Conservation (phyloP, 1,140 invertebrate species). For the Danaus plexippus region DNA sequence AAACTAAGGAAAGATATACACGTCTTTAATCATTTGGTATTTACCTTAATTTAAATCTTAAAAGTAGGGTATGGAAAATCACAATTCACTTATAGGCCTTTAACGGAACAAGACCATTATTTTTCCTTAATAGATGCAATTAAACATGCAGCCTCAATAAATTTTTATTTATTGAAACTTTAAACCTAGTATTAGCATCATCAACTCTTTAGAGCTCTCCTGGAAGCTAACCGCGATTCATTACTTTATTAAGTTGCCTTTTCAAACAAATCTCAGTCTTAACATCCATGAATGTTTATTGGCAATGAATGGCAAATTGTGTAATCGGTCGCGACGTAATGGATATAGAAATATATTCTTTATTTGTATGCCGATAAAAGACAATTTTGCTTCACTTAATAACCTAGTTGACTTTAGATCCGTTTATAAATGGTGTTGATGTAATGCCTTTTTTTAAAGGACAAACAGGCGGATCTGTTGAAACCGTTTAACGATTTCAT, state of each 20-base stretch:
- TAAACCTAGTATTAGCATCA: too few relatives aligned
- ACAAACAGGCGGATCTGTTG: slow-evolving; percentile 9
- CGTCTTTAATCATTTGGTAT: too few relatives aligned
- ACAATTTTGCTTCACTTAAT: slow-evolving; percentile 2
- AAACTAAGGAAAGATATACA: too few relatives aligned
- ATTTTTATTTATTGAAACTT: too few relatives aligned
- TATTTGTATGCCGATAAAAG: slow-evolving; percentile 5
- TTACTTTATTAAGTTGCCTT: slow-evolving; percentile 11
- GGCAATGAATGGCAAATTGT: slow-evolving; percentile 9
- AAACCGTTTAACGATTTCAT: too few relatives aligned
- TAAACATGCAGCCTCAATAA: too few relatives aligned
- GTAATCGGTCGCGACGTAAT: background rate
- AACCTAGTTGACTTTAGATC: slow-evolving; percentile 4
- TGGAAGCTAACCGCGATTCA: slow-evolving; percentile 4
- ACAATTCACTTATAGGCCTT: too few relatives aligned
- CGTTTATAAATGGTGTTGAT: slow-evolving; percentile 10
- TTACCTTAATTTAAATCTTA: too few relatives aligned
- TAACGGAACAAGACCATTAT: too few relatives aligned
- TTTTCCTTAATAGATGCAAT: too few relatives aligned
- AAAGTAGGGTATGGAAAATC: too few relatives aligned
- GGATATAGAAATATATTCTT: slow-evolving; percentile 1
- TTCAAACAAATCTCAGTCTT: slow-evolving; percentile 12
- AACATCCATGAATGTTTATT: slow-evolving; percentile 4
- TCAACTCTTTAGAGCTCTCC: slow-evolving; percentile 2
- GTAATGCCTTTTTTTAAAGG: slow-evolving; percentile 13